A percentile compares a stretch with the other conserved stretches of the same genome.
Evolutionary conservation across 2,888 invertebrate genomes (phyloP).

Genomic region (Brachypalpus laphriformis): DNA sequence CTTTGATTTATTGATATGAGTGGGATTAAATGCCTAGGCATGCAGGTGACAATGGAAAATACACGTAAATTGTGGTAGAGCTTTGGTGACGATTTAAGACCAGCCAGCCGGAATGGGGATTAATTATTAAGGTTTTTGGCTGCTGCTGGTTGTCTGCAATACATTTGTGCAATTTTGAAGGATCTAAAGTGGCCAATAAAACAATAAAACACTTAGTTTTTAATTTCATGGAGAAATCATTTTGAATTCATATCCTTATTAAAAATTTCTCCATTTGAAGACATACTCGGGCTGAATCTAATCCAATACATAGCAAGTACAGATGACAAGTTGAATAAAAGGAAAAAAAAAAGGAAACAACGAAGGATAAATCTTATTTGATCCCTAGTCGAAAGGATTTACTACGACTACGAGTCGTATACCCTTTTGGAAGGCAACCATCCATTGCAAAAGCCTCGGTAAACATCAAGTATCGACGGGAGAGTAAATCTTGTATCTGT

Average conservation of each 20-base stretch:
- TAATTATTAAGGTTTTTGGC: background rate
- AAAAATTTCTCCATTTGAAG: background rate
- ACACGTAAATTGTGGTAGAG: slow-evolving; percentile 32
- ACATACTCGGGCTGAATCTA: slow-evolving; percentile 9
- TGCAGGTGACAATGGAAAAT: slow-evolving; percentile 65
- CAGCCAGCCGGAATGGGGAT: slow-evolving; percentile 1
- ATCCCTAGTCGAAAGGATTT: slow-evolving; percentile 48
- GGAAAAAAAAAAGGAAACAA: slow-evolving; percentile 18
- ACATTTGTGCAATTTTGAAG: background rate
- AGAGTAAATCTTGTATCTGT: slow-evolving; percentile 64
- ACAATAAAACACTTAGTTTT: background rate
- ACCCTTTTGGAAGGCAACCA: slow-evolving; percentile 49
- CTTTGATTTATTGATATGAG: slow-evolving; percentile 73
- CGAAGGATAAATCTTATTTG: slow-evolving; percentile 51
- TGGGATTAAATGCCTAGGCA: slow-evolving; percentile 58
- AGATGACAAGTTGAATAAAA: slow-evolving; percentile 24
- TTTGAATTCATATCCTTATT: background rate
- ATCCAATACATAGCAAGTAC: background rate
- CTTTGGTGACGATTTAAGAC: slow-evolving; percentile 32
- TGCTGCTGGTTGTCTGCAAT: background rate
- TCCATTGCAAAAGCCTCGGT: slow-evolving; percentile 52
- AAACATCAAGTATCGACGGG: slow-evolving; percentile 55
- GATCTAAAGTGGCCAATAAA: background rate
- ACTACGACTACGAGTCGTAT: background rate
- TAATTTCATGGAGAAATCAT: background rate